Percentiles rank a stretch among this genome's conserved stretches.
Conservation (phyloP, 2,797 vertebrate genomes). For the Enteromius viviparus region DNA sequence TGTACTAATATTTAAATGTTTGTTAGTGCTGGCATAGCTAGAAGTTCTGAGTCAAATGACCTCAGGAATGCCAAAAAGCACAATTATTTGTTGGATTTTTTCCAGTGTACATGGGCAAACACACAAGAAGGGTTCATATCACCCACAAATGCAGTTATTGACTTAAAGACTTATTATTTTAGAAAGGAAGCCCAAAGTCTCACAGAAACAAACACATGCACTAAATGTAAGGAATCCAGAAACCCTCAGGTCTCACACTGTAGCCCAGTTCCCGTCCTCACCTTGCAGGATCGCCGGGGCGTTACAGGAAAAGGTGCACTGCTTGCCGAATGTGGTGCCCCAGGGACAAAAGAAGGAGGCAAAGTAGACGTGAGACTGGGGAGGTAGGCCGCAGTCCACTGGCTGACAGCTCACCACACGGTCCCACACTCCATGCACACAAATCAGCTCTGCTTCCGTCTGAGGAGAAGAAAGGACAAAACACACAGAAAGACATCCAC, state of each 20-base stretch:
- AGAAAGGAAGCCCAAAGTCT: neutral
- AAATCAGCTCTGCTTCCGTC: constrained; percentile 81
- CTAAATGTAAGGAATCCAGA: neutral
- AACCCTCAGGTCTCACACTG: neutral
- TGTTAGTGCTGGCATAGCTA: neutral
- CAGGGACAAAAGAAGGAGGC: constrained; percentile 87
- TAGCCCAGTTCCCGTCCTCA: constrained; percentile 59
- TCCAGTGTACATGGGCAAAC: constrained; percentile 1
- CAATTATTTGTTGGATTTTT: constrained; percentile 3
- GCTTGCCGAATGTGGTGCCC: constrained; percentile 86
- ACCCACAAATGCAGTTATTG: neutral
- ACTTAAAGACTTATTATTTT: constrained; percentile 1
- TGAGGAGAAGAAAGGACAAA: constrained; percentile 59
- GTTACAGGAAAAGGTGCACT: constrained; percentile 88
- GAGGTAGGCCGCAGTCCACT: constrained; percentile 85
- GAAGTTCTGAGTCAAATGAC: neutral
- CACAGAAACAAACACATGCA: constrained; percentile 1
- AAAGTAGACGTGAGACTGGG: constrained; percentile 85
- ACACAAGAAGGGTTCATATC: neutral
- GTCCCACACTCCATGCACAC: constrained; percentile 87
- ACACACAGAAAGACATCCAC: constrained; percentile 12
- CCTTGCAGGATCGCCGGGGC: constrained; percentile 93
- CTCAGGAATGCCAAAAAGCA: neutral
- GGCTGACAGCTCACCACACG: constrained; percentile 82
- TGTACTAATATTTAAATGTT: neutral